These are phyloP conservation scores for Coturnix japonica DNA, from an alignment of 2,113 vertebrate species.

Conservation along the genomic window DNA sequence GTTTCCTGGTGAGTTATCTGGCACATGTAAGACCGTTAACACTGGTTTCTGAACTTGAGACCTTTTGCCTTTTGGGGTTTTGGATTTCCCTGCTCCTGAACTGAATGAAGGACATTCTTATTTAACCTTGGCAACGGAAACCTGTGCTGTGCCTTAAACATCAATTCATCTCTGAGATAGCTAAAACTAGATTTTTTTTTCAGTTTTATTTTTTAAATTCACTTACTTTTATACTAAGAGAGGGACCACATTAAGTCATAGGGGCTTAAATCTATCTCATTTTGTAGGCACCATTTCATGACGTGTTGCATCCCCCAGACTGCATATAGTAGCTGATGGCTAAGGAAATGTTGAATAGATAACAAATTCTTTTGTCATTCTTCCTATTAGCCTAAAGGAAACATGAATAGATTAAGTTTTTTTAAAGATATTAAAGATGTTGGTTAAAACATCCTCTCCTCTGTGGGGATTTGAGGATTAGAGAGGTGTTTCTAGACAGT, in stretches of 20 bases:
- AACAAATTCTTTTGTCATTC: slow-evolving; percentile 12
- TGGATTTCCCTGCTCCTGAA: accelerated
- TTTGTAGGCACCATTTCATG: background rate
- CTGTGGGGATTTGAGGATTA: slow-evolving; percentile 64
- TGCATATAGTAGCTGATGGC: background rate
- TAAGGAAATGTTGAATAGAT: slow-evolving; percentile 44
- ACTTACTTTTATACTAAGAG: background rate
- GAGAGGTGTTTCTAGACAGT: slow-evolving; percentile 64
- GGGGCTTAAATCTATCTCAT: background rate
- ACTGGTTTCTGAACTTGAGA: background rate
- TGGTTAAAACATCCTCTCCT: slow-evolving; percentile 50
- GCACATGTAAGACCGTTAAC: background rate
- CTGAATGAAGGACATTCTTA: background rate
- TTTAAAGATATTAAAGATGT: slow-evolving; percentile 68
- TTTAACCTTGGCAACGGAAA: background rate
- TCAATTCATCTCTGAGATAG: background rate
- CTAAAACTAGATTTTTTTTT: background rate
- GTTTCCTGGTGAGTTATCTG: background rate
- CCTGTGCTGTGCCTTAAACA: accelerated
- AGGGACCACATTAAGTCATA: background rate
- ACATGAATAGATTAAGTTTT: slow-evolving; percentile 57
- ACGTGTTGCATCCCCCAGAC: background rate
- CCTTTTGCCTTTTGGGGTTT: background rate
- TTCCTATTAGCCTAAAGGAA: slow-evolving; percentile 40
- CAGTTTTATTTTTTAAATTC: background rate